Percentiles rank a stretch among this genome's conserved stretches.
These are phyloP conservation scores for Morinoia aosen DNA, from an alignment of 2,888 invertebrate species.

Conservation along the genomic window DNA sequence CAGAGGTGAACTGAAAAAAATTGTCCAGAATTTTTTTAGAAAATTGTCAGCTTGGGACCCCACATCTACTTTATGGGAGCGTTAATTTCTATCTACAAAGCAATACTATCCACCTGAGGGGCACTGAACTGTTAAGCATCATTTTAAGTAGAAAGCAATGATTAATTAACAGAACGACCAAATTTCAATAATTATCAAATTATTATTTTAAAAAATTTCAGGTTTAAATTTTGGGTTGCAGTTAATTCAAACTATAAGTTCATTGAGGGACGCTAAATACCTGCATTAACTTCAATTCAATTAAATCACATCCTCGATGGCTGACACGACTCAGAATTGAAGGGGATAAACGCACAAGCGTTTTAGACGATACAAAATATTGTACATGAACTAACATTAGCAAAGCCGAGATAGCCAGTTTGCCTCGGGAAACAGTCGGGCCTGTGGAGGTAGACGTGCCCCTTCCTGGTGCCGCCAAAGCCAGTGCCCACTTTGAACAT, in stretches of 20 bases:
- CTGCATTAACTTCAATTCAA: neutral
- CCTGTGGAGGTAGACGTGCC: constrained; percentile 88
- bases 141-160: no score
- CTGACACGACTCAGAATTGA: neutral
- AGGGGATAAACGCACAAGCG: neutral
- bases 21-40: no score
- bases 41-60: no score
- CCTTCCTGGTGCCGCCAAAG: constrained; percentile 91
- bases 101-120: no score
- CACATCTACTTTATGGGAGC: no score
- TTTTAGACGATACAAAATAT: neutral
- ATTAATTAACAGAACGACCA: no score
- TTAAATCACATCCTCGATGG: neutral
- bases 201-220: no score
- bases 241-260: neutral
- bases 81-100: no score
- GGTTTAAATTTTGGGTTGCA: no score
- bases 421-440: constrained; percentile 85
- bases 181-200: no score
- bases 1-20: no score
- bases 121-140: no score
- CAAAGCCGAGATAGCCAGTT: constrained; percentile 88
- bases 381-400: constrained; percentile 70
- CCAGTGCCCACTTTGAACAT: constrained; percentile 95
- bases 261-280: neutral